Base-by-base conservation (phyloP, 2,113 vertebrate species). In the Butastur rufipennis region DNA sequence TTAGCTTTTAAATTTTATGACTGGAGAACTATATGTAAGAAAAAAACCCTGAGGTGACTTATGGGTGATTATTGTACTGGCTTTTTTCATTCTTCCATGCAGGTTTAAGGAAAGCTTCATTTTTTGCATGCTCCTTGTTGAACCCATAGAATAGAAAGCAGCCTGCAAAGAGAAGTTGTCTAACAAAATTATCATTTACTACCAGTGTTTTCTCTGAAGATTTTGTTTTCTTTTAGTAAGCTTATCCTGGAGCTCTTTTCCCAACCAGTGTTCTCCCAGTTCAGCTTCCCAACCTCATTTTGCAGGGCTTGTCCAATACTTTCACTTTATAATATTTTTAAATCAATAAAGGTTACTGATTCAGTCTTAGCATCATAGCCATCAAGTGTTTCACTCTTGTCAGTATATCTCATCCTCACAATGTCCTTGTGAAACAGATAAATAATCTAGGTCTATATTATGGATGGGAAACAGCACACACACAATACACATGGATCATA, bases 1-100 rank as follows among this genome's bases (percentile, higher is more conserved):
- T 95, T 94, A 72, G 85, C 25, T 78, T 88, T 95, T 94, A 66
- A 86, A 97, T 97, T 97, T 97, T 89, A 97, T 34, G 62, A 88
- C 71, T 20, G 47, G 94, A 86, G n/a, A 91, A 91, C 43, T 97
- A 96, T 92, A 77, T 88, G 26, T 78, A 94, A 94, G 70, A 95
- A 90, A 71, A 62, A 97, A 93, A 31, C 42, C 72, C 70, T 4
- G 34, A 95, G 48, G 62, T 83, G 29, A 81, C 50, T 70, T 63
- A 47, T 77, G 79, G 79, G 66, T 91, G 77, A 97, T 82, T 85
- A 96, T 78, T 80, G 40, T 26, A 90, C 45, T 73, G 92, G 58
- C 78, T 95, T 94, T 96, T 88, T 94, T 90, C 36, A 87, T 90
- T 86, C 92, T 95, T 82, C 11, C 11, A 16, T 3, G 4, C 38